phyloP scores from a whole-genome alignment of 2,888 invertebrate genomes.

The Schizotus pectinicornis region DNA sequence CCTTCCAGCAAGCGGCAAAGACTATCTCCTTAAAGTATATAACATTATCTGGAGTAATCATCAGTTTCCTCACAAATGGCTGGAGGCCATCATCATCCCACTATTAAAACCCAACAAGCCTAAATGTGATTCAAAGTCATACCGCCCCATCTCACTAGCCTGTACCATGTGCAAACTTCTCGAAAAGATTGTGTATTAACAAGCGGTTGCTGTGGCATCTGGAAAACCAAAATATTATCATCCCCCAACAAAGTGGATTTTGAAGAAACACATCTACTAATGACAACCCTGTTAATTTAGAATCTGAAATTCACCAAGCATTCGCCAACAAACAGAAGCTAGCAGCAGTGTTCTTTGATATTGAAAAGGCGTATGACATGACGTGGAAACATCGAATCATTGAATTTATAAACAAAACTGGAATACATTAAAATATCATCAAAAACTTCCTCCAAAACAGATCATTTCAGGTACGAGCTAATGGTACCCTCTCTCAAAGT shows the following conservation, averaged over 20 bases:
- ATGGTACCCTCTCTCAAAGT: too few relatives aligned
- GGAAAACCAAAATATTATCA: too few relatives aligned
- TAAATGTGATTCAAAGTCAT: slow-evolving; percentile 19
- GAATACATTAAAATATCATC: slow-evolving; percentile 7
- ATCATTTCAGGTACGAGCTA: slow-evolving; percentile 10
- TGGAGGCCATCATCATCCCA: slow-evolving; percentile 17
- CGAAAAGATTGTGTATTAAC: slow-evolving; percentile 30
- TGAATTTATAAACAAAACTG: background rate
- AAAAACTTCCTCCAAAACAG: slow-evolving; percentile 19
- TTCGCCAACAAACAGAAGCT: too few relatives aligned
- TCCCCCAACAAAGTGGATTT: too few relatives aligned
- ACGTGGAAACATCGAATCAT: slow-evolving; percentile 14
- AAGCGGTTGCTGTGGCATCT: slow-evolving; percentile 22
- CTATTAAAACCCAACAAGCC: slow-evolving; percentile 20
- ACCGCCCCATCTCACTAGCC: slow-evolving; percentile 29
- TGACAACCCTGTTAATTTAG: too few relatives aligned
- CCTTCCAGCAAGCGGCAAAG: slow-evolving; percentile 8
- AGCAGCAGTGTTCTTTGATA: too few relatives aligned
- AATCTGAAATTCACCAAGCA: too few relatives aligned
- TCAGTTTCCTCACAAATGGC: slow-evolving; percentile 21
- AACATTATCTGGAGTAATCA: too few relatives aligned
- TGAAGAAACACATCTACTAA: too few relatives aligned
- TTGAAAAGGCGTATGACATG: too few relatives aligned
- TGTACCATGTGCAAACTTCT: slow-evolving; percentile 22
- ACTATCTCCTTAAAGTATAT: slow-evolving; percentile 16